phyloP scores from a whole-genome alignment of 35 echinoderm and acorn worm genomes.

The Patiria miniata region DNA sequence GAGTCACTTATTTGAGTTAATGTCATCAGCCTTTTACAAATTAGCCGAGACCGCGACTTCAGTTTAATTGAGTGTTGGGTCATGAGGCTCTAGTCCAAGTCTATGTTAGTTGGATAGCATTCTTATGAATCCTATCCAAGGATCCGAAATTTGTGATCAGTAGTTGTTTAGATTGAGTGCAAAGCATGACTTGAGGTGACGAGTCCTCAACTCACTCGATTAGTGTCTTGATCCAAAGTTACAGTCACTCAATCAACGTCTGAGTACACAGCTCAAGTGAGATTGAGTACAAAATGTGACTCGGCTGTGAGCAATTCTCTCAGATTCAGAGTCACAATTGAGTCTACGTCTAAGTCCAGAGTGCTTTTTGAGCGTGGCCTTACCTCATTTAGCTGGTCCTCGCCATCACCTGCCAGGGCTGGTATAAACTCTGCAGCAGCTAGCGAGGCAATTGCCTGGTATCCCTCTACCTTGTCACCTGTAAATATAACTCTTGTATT shows the following conservation, averaged over 20 bases:
- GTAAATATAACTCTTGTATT: not conserved
- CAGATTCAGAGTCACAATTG: no score
- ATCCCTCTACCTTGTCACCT: slow-evolving; percentile 77
- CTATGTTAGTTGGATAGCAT: no score
- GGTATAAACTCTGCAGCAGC: slow-evolving; percentile 84
- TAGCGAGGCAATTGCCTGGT: slow-evolving; percentile 63
- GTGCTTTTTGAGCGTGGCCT: not conserved
- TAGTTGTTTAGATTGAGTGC: not conserved
- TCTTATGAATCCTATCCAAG: no score
- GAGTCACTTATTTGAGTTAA: no score
- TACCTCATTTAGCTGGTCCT: slow-evolving; percentile 52
- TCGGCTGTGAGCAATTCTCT: no score
- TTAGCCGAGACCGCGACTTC: no score
- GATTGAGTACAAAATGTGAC: no score
- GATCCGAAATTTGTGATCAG: not conserved
- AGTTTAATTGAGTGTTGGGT: no score
- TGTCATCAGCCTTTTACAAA: no score
- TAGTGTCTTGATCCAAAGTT: not conserved
- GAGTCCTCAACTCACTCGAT: not conserved
- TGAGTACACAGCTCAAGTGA: no score
- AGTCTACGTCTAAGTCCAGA: no score
- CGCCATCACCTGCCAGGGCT: slow-evolving; percentile 45
- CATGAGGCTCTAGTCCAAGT: not conserved
- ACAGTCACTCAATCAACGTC: not conserved
- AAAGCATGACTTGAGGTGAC: not conserved